phyloP scores from a whole-genome alignment of 2,113 vertebrate genomes.

The Suricata suricatta region DNA sequence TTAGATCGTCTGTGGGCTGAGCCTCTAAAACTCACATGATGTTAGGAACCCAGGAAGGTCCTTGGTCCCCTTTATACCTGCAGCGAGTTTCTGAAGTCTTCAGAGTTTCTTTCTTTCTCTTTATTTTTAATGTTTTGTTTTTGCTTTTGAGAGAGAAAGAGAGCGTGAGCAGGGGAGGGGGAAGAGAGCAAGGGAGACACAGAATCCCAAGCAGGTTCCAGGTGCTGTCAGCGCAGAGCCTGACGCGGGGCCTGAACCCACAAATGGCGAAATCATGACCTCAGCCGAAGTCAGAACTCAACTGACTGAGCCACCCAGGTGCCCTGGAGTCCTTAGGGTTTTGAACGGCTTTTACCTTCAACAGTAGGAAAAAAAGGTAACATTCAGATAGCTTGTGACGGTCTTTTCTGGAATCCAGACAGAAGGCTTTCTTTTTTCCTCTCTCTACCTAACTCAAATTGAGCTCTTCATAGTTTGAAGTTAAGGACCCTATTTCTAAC shows the following conservation, averaged over 20 bases:
- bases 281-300: too few species aligned
- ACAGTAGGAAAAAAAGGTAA: background rate
- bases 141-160: too few species aligned
- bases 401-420: conserved; percentile 1
- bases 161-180: too few species aligned
- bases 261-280: too few species aligned
- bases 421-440: background rate
- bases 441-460: background rate
- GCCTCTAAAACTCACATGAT: background rate
- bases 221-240: too few species aligned
- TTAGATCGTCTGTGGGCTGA: background rate
- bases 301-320: too few species aligned
- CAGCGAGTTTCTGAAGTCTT: background rate
- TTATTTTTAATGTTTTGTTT: too few species aligned
- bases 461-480: background rate
- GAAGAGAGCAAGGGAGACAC: too few species aligned
- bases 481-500: background rate
- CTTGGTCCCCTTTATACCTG: too few species aligned
- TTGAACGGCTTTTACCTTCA: background rate
- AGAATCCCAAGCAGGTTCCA: too few species aligned
- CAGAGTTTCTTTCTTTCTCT: background rate
- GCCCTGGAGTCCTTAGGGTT: too few species aligned
- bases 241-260: too few species aligned
- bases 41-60: background rate
- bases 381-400: background rate